Percentiles rank a stretch among this genome's conserved stretches.
Evolutionary conservation across 64 coral and sea anemone species (phyloP).

Genomic region (Pocillopora damicornis): DNA sequence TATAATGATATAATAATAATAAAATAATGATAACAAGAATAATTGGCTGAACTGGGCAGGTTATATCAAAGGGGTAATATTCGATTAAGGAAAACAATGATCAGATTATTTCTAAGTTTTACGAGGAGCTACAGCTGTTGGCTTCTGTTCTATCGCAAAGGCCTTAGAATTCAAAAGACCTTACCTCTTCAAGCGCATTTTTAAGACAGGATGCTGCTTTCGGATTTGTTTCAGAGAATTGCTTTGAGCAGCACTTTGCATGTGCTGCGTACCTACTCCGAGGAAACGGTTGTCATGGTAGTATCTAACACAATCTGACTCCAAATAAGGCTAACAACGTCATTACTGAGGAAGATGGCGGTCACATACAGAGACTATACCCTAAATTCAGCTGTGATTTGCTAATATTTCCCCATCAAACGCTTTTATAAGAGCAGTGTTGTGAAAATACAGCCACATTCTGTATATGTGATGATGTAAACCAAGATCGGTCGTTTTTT

Average conservation of each 20-base stretch:
- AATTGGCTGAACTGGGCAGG: no score
- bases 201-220: no score
- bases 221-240: neutral
- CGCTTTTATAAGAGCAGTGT: neutral
- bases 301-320: neutral
- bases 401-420: neutral
- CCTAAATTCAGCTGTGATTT: neutral
- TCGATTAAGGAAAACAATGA: no score
- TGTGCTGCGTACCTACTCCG: neutral
- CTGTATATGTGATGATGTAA: neutral
- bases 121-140: no score
- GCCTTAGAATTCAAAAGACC: no score
- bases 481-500: neutral
- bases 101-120: no score
- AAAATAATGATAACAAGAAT: no score
- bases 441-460: neutral
- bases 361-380: neutral
- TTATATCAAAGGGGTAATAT: no score
- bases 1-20: no score
- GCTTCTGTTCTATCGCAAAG: no score
- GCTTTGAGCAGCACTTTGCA: neutral
- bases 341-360: neutral
- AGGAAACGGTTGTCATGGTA: neutral
- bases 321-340: constrained; percentile 6
- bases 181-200: no score